Evolutionary conservation across 2,113 vertebrate genomes (phyloP).

Genomic region (Sciurus niger): DNA sequence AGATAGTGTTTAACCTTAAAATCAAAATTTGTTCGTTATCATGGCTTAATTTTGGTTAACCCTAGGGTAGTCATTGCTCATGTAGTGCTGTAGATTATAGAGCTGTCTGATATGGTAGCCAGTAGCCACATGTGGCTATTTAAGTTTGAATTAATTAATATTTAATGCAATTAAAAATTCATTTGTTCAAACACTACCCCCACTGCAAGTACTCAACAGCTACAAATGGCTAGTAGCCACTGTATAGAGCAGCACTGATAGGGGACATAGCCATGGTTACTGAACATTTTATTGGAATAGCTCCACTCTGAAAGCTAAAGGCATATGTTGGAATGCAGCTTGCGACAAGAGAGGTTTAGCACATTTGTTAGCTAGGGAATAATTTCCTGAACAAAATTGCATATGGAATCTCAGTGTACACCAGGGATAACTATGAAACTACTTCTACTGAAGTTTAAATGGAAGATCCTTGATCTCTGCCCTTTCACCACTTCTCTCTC

Average conservation of each 20-base stretch:
- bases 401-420: neutral
- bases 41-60: neutral
- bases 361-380: neutral
- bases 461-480: neutral
- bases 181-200: neutral
- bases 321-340: neutral
- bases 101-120: neutral
- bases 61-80: neutral
- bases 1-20: slow-evolving; percentile 15
- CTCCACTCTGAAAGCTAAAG: neutral
- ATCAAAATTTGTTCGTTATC: neutral
- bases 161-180: slow-evolving; percentile 13
- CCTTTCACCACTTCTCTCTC: neutral
- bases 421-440: neutral
- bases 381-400: neutral
- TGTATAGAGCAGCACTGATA: neutral
- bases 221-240: neutral
- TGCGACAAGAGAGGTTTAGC: neutral
- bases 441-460: neutral
- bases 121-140: neutral
- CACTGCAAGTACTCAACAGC: neutral
- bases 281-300: neutral
- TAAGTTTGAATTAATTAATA: slow-evolving; percentile 37
- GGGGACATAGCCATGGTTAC: neutral
- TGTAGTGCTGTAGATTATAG: neutral